Conservation (phyloP, 2,113 vertebrate genomes). For the Miniopterus natalensis region DNA sequence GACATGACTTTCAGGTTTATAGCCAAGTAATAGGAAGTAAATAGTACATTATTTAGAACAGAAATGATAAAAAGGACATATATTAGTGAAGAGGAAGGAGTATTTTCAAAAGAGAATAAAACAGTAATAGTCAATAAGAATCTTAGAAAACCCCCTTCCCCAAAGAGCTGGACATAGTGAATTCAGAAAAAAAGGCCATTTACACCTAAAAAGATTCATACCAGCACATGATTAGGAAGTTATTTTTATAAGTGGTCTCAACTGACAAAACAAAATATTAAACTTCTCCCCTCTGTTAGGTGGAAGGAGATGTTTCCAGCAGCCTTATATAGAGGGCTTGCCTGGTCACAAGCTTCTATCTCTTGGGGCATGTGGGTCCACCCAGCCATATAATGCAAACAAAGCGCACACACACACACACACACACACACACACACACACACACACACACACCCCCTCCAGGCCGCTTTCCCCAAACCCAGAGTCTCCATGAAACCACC, state of each 20-base stretch:
- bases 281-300: slow-evolving; percentile 73
- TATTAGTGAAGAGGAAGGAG: not conserved
- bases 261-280: slow-evolving; percentile 69
- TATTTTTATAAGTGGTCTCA: slow-evolving; percentile 73
- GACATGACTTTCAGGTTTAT: not conserved
- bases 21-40: not conserved
- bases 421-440: slow-evolving; percentile 74
- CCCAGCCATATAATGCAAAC: slow-evolving; percentile 77
- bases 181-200: slow-evolving; percentile 57
- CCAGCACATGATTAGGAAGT: slow-evolving; percentile 77
- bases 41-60: not conserved
- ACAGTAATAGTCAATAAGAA: not conserved
- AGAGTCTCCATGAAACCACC: slow-evolving; percentile 84
- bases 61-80: not conserved
- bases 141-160: not conserved
- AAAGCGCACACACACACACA: slow-evolving; percentile 67
- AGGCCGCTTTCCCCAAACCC: slow-evolving; percentile 50
- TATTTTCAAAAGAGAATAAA: slow-evolving; percentile 61
- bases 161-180: slow-evolving; percentile 29
- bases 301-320: slow-evolving; percentile 52
- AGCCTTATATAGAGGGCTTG: slow-evolving; percentile 74
- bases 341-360: slow-evolving; percentile 78
- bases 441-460: not conserved
- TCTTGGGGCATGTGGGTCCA: slow-evolving; percentile 77
- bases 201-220: slow-evolving; percentile 53